Evolutionary conservation across 30 jellyfish, hydroid and myxozoan genomes (phyloP).

Genomic region (Catostylus mosaicus): DNA sequence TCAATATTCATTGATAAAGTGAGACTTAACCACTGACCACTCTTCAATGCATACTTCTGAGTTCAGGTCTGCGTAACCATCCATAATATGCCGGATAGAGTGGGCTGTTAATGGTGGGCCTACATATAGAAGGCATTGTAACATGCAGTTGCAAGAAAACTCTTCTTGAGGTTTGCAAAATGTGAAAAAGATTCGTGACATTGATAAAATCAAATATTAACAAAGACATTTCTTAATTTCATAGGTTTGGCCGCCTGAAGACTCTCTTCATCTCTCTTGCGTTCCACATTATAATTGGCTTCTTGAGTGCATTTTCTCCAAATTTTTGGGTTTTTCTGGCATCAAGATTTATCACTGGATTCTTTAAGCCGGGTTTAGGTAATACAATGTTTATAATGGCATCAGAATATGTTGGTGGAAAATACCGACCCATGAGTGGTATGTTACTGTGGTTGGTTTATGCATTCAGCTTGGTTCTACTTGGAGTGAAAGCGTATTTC

Average conservation of each 20-base stretch:
- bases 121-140: too few species aligned
- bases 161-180: too few species aligned
- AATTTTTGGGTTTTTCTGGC: constrained; percentile 43
- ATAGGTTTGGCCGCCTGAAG: constrained; percentile 82
- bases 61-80: too few species aligned
- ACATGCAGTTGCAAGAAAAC: too few species aligned
- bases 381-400: constrained; percentile 76
- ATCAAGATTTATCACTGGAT: constrained; percentile 67
- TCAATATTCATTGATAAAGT: too few species aligned
- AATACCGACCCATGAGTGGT: constrained; percentile 82
- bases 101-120: too few species aligned
- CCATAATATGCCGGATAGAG: too few species aligned
- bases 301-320: constrained; percentile 72
- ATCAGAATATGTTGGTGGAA: constrained; percentile 79
- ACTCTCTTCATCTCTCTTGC: constrained; percentile 63
- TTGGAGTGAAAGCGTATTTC: constrained; percentile 86
- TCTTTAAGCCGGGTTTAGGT: constrained; percentile 79
- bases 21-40: too few species aligned
- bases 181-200: too few species aligned
- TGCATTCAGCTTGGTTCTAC: constrained; percentile 54
- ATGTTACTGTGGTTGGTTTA: constrained; percentile 62
- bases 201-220: too few species aligned
- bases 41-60: too few species aligned
- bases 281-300: constrained; percentile 54
- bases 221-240: too few species aligned